These are phyloP conservation scores for Pardalotus punctatus DNA, from an alignment of 2,113 vertebrate species.

Conservation along the genomic window DNA sequence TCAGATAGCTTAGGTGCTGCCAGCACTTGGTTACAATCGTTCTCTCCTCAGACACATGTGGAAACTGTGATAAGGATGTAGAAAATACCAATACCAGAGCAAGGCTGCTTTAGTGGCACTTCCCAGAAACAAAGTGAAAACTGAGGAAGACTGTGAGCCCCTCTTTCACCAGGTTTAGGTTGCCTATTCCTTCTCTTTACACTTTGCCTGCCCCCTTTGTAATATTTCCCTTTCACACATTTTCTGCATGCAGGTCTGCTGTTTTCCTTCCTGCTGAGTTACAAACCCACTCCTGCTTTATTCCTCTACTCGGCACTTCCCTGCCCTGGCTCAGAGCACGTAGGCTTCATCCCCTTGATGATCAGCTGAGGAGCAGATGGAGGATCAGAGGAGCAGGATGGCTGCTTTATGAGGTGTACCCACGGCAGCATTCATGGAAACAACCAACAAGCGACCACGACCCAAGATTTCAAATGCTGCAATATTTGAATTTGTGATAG, in stretches of 20 bases:
- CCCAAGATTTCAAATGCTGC: not conserved
- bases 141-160: not conserved
- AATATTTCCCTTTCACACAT: not conserved
- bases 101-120: not conserved
- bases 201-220: not conserved
- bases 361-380: slow-evolving; percentile 60
- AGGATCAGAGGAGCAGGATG: not conserved
- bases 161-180: not conserved
- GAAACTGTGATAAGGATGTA: not conserved
- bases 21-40: not conserved
- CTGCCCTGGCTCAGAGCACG: not conserved
- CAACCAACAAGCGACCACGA: not conserved
- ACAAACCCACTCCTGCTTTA: not conserved
- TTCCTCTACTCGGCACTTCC: not conserved
- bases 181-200: not conserved
- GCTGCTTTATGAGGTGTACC: not conserved
- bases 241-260: not conserved
- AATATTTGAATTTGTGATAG: not conserved
- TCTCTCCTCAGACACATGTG: not conserved
- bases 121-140: not conserved
- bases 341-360: not conserved
- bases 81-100: not conserved
- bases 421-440: not conserved
- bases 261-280: slow-evolving; percentile 25
- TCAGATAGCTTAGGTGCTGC: not conserved